These are phyloP conservation scores for Ooceraea biroi DNA, from an alignment of 1,140 invertebrate species.

Conservation along the genomic window DNA sequence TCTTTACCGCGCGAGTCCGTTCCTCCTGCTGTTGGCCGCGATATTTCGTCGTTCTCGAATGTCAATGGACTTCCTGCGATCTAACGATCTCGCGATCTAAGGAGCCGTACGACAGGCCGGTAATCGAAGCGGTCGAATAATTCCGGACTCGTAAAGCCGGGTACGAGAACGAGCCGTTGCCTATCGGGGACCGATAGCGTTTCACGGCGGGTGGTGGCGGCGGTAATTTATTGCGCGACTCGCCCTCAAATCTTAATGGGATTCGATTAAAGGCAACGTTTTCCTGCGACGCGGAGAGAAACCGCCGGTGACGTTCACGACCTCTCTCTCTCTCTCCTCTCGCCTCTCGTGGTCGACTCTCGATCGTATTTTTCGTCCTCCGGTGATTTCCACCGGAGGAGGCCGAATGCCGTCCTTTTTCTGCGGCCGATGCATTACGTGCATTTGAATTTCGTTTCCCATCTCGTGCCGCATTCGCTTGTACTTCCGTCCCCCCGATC, in stretches of 20 bases:
- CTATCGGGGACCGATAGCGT: slow-evolving; percentile 79
- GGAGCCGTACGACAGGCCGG: slow-evolving; percentile 67
- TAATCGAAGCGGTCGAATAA: slow-evolving; percentile 76
- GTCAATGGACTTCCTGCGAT: slow-evolving; percentile 41
- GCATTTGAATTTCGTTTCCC: slow-evolving; percentile 66
- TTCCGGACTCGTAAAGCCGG: slow-evolving; percentile 77
- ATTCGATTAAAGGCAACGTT: slow-evolving; percentile 82
- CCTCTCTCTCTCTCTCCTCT: slow-evolving; percentile 52
- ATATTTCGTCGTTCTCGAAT: slow-evolving; percentile 62
- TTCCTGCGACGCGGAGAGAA: slow-evolving; percentile 73
- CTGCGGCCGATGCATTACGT: slow-evolving; percentile 51
- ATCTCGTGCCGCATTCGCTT: slow-evolving; percentile 37
- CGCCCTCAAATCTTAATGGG: slow-evolving; percentile 82
- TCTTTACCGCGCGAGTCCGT: too few species aligned
- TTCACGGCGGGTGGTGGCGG: slow-evolving; percentile 70
- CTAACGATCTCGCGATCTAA: slow-evolving; percentile 57
- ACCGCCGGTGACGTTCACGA: slow-evolving; percentile 67
- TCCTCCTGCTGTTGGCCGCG: too few species aligned
- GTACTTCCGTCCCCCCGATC: slow-evolving; percentile 40
- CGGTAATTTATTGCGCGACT: slow-evolving; percentile 80
- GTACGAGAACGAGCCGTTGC: slow-evolving; percentile 78
- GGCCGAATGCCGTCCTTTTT: slow-evolving; percentile 41
- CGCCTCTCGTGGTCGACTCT: slow-evolving; percentile 40
- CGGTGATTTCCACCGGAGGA: slow-evolving; percentile 59
- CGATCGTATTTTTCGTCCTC: slow-evolving; percentile 69